Conservation (phyloP, 2,113 vertebrate species). For the Haemorhous mexicanus region DNA sequence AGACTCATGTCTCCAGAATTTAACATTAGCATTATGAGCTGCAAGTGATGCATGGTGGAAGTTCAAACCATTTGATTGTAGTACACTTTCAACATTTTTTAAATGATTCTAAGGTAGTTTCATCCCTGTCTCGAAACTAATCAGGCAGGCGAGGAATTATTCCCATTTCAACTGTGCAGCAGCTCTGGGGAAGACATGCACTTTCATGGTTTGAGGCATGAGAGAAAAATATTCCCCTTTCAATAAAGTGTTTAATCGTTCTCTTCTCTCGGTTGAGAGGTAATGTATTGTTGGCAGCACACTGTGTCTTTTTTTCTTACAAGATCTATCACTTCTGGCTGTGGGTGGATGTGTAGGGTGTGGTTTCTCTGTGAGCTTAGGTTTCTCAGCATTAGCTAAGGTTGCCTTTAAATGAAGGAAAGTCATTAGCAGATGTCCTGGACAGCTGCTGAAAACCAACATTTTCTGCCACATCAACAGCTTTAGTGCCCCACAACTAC, state of each 20-base stretch:
- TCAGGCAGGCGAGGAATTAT: not conserved
- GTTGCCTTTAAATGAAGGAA: not conserved
- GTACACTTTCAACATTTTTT: conserved; percentile 29
- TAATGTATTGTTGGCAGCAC: conserved; percentile 49
- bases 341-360: not conserved
- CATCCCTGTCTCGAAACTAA: conserved; percentile 19
- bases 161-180: conserved; percentile 52
- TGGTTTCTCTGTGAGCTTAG: not conserved
- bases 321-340: not conserved
- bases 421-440: not conserved
- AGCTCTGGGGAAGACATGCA: not conserved
- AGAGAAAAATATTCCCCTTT: conserved; percentile 55
- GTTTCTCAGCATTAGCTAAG: not conserved
- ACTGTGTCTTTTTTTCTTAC: not conserved
- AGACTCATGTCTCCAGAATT: conserved; percentile 57
- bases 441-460: not conserved
- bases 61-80: conserved; percentile 53
- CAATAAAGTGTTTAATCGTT: conserved; percentile 55
- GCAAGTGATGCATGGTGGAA: not conserved
- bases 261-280: not conserved
- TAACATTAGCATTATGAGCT: conserved; percentile 41
- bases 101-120: not conserved
- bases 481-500: not conserved
- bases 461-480: not conserved
- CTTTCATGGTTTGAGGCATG: conserved; percentile 24